A percentile compares a stretch with the other conserved stretches of the same genome.
Conservation (phyloP, 2,797 vertebrate species). For the Hozukius guyotensis region DNA sequence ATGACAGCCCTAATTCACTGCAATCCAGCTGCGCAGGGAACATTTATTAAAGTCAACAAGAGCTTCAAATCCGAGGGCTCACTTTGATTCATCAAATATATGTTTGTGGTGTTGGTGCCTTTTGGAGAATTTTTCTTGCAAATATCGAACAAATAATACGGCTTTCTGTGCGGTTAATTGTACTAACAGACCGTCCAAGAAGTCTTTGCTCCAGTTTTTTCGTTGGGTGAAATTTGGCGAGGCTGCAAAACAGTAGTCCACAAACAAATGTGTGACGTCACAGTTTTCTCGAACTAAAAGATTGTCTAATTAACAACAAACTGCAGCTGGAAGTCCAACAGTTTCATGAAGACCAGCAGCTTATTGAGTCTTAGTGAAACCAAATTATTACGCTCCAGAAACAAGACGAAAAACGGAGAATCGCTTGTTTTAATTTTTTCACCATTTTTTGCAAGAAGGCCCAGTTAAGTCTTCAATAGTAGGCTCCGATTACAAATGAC, state of each 20-base stretch:
- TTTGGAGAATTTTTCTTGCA: too few relatives aligned
- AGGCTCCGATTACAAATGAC: neutral
- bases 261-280: too few relatives aligned
- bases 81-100: neutral
- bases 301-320: neutral
- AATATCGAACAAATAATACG: accelerated
- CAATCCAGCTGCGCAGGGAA: neutral
- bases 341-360: neutral
- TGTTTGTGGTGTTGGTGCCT: too few relatives aligned
- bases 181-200: too few relatives aligned
- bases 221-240: too few relatives aligned
- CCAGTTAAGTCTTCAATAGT: neutral
- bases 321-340: neutral
- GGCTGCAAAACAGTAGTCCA: too few relatives aligned
- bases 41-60: neutral
- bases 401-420: neutral
- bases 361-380: neutral
- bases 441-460: neutral
- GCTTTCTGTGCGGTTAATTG: accelerated
- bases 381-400: neutral
- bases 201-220: too few relatives aligned
- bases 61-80: neutral
- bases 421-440: neutral
- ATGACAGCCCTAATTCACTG: neutral
- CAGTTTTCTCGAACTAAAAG: neutral